Percentiles rank a stretch among this genome's conserved stretches.
phyloP scores from a whole-genome alignment of 2,113 vertebrate species.

The Scomber scombrus region DNA sequence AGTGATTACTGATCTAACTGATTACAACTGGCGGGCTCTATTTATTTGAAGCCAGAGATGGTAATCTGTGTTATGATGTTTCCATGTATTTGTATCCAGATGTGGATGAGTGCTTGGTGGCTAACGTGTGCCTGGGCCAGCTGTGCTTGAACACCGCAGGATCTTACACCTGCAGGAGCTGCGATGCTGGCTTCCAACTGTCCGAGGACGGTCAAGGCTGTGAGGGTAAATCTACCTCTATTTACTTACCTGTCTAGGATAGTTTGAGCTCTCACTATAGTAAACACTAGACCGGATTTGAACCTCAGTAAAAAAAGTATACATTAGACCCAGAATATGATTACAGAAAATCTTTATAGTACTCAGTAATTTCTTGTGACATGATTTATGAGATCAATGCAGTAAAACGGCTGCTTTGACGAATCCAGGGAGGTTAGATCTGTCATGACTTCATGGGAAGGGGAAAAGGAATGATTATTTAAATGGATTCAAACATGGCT shows the following conservation, averaged over 20 bases:
- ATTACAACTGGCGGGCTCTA: constrained; percentile 65
- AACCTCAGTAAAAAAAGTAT: constrained; percentile 8
- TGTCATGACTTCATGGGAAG: constrained; percentile 81
- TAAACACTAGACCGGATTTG: neutral
- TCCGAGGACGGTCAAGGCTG: constrained; percentile 77
- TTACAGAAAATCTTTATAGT: constrained; percentile 58
- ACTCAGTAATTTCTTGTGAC: constrained; percentile 64
- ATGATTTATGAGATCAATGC: constrained; percentile 78
- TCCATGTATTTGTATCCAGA: constrained; percentile 72
- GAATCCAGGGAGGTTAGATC: constrained; percentile 65
- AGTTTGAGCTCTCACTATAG: constrained; percentile 5
- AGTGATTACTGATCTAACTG: constrained; percentile 56
- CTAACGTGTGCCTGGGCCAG: constrained; percentile 80
- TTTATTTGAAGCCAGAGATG: constrained; percentile 69
- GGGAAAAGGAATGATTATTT: constrained; percentile 68
- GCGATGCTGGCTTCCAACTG: constrained; percentile 76
- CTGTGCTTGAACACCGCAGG: constrained; percentile 85
- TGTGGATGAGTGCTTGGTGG: constrained; percentile 76
- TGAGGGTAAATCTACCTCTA: constrained; percentile 77
- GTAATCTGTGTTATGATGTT: constrained; percentile 65
- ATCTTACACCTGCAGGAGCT: constrained; percentile 85
- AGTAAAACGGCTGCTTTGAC: constrained; percentile 55
- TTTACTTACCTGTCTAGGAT: constrained; percentile 18
- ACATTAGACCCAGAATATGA: constrained; percentile 29
- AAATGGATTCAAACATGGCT: constrained; percentile 64